phyloP scores from a whole-genome alignment of 2,113 vertebrate species.

The Saguinus imperator region DNA sequence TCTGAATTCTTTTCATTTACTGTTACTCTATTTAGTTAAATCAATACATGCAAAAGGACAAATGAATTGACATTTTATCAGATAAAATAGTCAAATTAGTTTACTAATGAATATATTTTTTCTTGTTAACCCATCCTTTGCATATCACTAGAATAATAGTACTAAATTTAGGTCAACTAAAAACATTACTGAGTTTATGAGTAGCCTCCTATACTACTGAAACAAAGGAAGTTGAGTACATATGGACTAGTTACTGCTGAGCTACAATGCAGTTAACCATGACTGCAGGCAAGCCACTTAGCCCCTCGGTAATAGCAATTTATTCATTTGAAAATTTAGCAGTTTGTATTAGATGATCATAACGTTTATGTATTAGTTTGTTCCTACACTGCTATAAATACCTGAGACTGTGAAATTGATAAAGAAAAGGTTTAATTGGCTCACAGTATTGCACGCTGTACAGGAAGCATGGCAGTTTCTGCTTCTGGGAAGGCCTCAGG shows the following conservation, averaged over 20 bases:
- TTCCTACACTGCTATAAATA: too few relatives aligned
- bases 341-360: not conserved
- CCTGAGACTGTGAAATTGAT: too few relatives aligned
- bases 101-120: constrained; percentile 49
- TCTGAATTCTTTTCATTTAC: constrained; percentile 24
- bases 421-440: too few relatives aligned
- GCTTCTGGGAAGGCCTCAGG: too few relatives aligned
- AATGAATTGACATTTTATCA: constrained; percentile 1
- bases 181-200: constrained; percentile 16
- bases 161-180: not conserved
- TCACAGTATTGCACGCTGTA: too few relatives aligned
- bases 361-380: not conserved
- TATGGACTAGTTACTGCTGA: not conserved
- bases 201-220: not conserved
- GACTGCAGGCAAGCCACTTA: not conserved
- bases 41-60: not conserved
- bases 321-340: constrained; percentile 35
- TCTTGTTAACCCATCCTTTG: not conserved
- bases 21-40: not conserved
- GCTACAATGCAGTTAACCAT: not conserved
- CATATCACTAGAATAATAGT: not conserved
- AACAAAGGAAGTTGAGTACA: not conserved
- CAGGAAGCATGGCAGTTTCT: too few relatives aligned
- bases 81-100: constrained; percentile 37
- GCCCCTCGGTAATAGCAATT: not conserved